phyloP scores from a whole-genome alignment of 2,797 vertebrate species.

The Kryptolebias ocellatus region DNA sequence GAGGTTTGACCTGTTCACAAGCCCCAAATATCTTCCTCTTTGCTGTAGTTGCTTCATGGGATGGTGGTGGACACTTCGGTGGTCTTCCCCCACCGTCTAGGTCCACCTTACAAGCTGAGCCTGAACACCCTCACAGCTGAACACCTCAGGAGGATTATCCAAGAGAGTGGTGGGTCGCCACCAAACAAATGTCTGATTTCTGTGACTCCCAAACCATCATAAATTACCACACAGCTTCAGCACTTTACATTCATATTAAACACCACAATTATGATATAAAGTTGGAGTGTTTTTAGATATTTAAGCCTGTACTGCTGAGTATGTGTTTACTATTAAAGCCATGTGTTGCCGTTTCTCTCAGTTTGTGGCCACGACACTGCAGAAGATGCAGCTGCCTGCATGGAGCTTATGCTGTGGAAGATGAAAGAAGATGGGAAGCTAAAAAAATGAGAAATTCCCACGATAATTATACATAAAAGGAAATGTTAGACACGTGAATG shows the following conservation, averaged over 20 bases:
- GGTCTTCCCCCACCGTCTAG: conserved; percentile 84
- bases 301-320: background rate
- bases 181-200: background rate
- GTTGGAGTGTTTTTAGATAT: background rate
- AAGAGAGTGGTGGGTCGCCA: conserved; percentile 83
- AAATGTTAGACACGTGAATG: conserved; percentile 1
- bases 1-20: background rate
- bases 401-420: conserved; percentile 87
- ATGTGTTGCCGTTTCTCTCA: conserved; percentile 49
- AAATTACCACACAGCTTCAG: background rate
- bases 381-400: conserved; percentile 81
- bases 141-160: conserved; percentile 83
- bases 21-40: conserved; percentile 36
- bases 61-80: conserved; percentile 82
- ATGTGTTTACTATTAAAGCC: conserved; percentile 3
- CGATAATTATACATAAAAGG: background rate
- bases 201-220: background rate
- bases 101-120: conserved; percentile 83
- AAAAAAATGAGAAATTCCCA: conserved; percentile 64
- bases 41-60: conserved; percentile 82
- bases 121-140: conserved; percentile 83
- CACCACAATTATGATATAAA: background rate
- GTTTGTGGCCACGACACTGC: conserved; percentile 81
- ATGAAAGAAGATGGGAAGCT: conserved; percentile 84
- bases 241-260: background rate